Percentiles rank a stretch among this genome's conserved stretches.
These are phyloP conservation scores for Tupaia tana DNA, from an alignment of 2,113 vertebrate genomes.

Conservation along the genomic window DNA sequence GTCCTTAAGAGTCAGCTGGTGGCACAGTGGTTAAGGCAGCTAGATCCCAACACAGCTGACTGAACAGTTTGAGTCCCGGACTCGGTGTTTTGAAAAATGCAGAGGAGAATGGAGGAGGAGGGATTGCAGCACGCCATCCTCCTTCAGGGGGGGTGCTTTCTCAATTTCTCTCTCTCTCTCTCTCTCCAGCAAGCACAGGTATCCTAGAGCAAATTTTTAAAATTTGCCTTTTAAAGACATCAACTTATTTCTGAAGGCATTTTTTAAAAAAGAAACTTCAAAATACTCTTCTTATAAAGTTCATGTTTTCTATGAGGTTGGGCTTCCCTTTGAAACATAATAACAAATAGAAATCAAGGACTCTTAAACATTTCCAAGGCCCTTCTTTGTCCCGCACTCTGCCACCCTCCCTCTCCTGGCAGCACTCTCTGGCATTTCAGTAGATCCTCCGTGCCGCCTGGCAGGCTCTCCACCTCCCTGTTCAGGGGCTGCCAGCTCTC, in stretches of 20 bases:
- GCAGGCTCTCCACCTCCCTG: not conserved
- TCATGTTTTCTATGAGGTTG: not conserved
- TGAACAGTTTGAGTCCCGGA: too few species aligned
- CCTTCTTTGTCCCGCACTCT: accelerated
- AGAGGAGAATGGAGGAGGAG: too few species aligned
- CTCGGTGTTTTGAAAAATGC: too few species aligned
- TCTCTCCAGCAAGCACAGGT: too few species aligned
- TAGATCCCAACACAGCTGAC: too few species aligned
- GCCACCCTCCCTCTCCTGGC: not conserved
- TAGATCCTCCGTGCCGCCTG: not conserved
- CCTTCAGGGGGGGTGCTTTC: too few species aligned
- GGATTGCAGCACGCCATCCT: too few species aligned
- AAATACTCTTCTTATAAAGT: not conserved
- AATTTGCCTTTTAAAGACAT: not conserved
- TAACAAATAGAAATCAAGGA: not conserved
- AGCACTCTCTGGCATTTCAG: accelerated
- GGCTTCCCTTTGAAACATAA: not conserved
- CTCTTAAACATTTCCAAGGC: not conserved
- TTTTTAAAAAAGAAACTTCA: not conserved
- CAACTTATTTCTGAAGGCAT: not conserved
- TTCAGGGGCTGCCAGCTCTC: not conserved
- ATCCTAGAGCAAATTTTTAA: not conserved
- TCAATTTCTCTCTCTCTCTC: too few species aligned
- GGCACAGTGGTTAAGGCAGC: too few species aligned
- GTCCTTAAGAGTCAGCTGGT: too few species aligned